These are phyloP conservation scores for Rhincodon typus DNA, from an alignment of 2,797 vertebrate genomes.

Conservation along the genomic window DNA sequence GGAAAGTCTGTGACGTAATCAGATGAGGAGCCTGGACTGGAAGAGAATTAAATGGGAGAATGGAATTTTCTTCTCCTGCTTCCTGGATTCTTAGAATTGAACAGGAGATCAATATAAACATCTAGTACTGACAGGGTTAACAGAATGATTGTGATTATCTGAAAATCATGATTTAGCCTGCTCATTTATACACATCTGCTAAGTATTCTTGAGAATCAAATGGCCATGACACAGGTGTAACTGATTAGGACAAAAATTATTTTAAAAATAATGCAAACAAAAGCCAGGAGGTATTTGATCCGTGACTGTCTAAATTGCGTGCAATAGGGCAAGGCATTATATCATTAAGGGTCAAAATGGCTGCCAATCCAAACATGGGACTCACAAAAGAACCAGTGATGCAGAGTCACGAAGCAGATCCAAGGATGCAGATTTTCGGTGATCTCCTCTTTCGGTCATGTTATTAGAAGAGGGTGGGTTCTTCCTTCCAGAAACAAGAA, in stretches of 20 bases:
- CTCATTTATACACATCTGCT: not conserved
- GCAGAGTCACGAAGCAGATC: not conserved
- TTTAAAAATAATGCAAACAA: not conserved
- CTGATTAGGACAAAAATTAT: not conserved
- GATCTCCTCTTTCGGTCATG: not conserved
- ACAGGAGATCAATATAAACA: not conserved
- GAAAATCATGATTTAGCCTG: not conserved
- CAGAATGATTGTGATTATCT: not conserved
- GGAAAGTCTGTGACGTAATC: not conserved
- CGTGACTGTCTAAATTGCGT: not conserved
- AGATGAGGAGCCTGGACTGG: not conserved
- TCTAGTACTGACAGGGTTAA: not conserved
- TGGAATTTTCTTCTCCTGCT: not conserved
- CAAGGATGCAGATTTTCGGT: not conserved
- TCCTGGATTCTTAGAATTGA: not conserved
- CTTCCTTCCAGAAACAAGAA: too few relatives aligned
- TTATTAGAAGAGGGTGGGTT: not conserved
- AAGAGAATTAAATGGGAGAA: not conserved
- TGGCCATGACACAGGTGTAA: constrained; percentile 1
- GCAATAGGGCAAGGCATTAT: not conserved
- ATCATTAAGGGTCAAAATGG: not conserved
- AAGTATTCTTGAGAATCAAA: not conserved
- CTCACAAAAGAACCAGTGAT: constrained; percentile 4
- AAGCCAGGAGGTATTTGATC: not conserved
- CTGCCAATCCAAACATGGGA: not conserved